These are phyloP conservation scores for Merops nubicus DNA, from an alignment of 2,113 vertebrate species.

Conservation along the genomic window DNA sequence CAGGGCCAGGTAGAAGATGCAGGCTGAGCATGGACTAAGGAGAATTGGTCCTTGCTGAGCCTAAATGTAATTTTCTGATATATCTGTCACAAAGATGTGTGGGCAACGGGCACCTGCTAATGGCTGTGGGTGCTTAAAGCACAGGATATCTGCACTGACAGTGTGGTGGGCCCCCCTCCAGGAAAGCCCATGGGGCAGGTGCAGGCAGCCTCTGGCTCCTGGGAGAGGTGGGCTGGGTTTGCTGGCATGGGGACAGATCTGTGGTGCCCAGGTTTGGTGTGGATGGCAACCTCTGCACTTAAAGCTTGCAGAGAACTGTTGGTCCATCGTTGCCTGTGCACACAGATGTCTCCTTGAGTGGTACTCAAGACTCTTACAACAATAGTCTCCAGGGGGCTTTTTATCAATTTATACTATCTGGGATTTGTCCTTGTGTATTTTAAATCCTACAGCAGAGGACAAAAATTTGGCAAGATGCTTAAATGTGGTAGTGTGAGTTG, in stretches of 20 bases:
- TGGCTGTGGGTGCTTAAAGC: neutral
- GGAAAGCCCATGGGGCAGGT: neutral
- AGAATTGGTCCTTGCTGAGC: neutral
- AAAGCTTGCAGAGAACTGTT: neutral
- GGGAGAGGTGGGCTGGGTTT: neutral
- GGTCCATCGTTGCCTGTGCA: fast-evolving
- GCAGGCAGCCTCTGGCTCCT: neutral
- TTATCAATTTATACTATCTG: neutral
- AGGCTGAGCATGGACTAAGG: neutral
- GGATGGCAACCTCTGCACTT: fast-evolving
- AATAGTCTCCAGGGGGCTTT: neutral
- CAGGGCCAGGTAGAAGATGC: neutral
- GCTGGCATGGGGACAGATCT: neutral
- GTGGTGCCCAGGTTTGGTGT: neutral
- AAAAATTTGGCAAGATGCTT: neutral
- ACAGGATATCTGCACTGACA: fast-evolving
- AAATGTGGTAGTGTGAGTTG: neutral
- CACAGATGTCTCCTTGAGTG: fast-evolving
- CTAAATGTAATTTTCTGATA: neutral
- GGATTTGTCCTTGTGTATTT: neutral
- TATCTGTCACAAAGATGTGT: neutral
- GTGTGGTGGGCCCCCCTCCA: fast-evolving
- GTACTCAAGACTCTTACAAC: neutral
- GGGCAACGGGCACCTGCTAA: neutral
- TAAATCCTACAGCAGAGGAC: neutral